Conservation (phyloP, 2,113 vertebrate genomes). For the Carettochelys insculpta region DNA sequence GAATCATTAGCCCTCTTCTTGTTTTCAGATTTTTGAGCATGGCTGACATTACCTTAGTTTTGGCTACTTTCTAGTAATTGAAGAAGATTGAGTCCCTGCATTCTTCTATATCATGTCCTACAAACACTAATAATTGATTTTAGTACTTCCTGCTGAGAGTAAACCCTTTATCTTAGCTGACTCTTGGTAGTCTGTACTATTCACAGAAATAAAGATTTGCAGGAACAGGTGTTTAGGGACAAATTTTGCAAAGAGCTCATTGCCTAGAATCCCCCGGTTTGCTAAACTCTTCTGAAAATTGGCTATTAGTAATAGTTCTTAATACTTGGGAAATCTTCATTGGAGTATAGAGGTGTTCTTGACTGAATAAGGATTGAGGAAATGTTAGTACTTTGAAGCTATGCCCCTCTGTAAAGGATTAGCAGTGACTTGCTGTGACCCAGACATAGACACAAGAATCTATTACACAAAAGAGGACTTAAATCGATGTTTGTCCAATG, state of each 20-base stretch:
- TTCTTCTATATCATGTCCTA: background rate
- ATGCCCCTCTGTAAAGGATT: background rate
- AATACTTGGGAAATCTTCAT: background rate
- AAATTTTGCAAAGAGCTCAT: background rate
- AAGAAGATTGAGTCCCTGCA: background rate
- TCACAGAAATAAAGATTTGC: background rate
- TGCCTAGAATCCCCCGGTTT: background rate
- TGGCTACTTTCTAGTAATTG: background rate
- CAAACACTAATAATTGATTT: background rate
- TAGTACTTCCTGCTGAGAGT: background rate
- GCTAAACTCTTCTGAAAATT: background rate
- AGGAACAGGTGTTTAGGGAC: background rate
- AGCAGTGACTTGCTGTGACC: background rate
- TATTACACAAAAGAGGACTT: background rate
- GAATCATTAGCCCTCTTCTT: background rate
- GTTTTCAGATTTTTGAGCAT: background rate
- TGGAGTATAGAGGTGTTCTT: background rate
- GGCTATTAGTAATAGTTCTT: background rate
- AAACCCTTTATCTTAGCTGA: background rate
- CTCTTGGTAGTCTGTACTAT: background rate
- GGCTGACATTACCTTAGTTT: background rate
- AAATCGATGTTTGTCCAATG: background rate
- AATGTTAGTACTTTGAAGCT: background rate
- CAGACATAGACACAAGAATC: background rate
- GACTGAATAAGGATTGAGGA: background rate